Percentiles rank a stretch among this genome's conserved stretches.
These are phyloP conservation scores for Knipowitschia caucasica DNA, from an alignment of 2,797 vertebrate species.

Conservation along the genomic window DNA sequence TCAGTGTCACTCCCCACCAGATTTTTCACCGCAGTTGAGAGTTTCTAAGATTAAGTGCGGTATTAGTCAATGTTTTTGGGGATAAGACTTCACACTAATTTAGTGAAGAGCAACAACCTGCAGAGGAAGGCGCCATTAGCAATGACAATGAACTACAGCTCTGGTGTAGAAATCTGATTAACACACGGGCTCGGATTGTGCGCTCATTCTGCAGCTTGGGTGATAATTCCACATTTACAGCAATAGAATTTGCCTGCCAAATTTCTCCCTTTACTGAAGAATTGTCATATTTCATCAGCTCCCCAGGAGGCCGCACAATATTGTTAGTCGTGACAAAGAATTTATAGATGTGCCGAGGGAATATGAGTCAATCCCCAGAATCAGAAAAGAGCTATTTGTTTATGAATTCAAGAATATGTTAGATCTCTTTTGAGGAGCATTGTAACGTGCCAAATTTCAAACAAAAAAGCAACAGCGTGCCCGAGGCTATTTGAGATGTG, in stretches of 20 bases:
- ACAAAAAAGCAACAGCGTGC: constrained; percentile 58
- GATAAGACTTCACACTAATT: constrained; percentile 80
- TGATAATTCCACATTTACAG: constrained; percentile 69
- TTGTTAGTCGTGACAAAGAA: constrained; percentile 42
- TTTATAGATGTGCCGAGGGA: constrained; percentile 50
- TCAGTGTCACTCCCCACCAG: constrained; percentile 77
- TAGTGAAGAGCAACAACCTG: constrained; percentile 79
- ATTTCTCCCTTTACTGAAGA: constrained; percentile 48
- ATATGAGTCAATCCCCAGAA: constrained; percentile 23
- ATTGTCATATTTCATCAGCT: constrained; percentile 52
- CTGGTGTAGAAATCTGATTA: constrained; percentile 74
- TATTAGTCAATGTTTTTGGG: constrained; percentile 83
- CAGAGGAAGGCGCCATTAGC: constrained; percentile 78
- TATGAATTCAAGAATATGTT: constrained; percentile 57
- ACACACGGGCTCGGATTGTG: constrained; percentile 62
- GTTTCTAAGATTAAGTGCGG: constrained; percentile 79
- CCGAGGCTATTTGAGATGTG: constrained; percentile 38
- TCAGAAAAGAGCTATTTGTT: constrained; percentile 61
- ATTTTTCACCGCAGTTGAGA: constrained; percentile 80
- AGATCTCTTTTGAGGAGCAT: constrained; percentile 50
- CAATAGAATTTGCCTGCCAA: constrained; percentile 56
- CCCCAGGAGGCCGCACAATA: constrained; percentile 21
- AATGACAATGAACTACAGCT: constrained; percentile 78
- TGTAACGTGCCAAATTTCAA: constrained; percentile 58
- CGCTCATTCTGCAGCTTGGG: constrained; percentile 65